These are phyloP conservation scores for Melanostigma gelatinosum DNA, from an alignment of 2,113 vertebrate species.

Conservation along the genomic window DNA sequence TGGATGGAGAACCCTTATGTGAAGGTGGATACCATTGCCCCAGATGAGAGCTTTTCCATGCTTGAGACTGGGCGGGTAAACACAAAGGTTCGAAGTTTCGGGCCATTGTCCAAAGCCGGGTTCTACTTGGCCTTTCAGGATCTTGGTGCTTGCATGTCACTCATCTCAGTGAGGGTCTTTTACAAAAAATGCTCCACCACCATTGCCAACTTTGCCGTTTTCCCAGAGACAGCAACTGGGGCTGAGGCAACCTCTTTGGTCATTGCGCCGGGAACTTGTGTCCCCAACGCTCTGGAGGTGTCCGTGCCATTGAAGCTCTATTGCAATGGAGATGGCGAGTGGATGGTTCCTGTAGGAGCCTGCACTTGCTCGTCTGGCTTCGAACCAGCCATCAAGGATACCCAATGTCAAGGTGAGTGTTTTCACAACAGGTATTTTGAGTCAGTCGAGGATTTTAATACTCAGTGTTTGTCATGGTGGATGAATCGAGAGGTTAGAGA, in stretches of 20 bases:
- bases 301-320: slow-evolving; percentile 97
- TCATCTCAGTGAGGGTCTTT: slow-evolving; percentile 97
- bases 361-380: slow-evolving; percentile 95
- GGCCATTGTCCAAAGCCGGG: slow-evolving; percentile 94
- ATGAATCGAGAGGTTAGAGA: slow-evolving; percentile 23
- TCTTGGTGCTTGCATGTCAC: slow-evolving; percentile 96
- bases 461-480: not conserved
- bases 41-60: slow-evolving; percentile 95
- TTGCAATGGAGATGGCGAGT: slow-evolving; percentile 97
- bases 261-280: slow-evolving; percentile 94
- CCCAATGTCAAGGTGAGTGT: slow-evolving; percentile 92
- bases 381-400: slow-evolving; percentile 91
- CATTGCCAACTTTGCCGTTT: slow-evolving; percentile 95
- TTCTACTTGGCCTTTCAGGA: slow-evolving; percentile 99
- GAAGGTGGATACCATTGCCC: slow-evolving; percentile 99
- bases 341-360: slow-evolving; percentile 98
- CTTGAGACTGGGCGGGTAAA: slow-evolving; percentile 93
- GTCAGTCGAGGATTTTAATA: slow-evolving; percentile 10
- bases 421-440: slow-evolving; percentile 34
- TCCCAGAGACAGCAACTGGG: slow-evolving; percentile 96
- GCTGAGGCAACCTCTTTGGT: slow-evolving; percentile 96
- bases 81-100: slow-evolving; percentile 98
- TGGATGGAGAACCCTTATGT: slow-evolving; percentile 99
- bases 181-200: slow-evolving; percentile 98
- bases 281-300: slow-evolving; percentile 93